Evolutionary conservation across 2,888 invertebrate species (phyloP), one percentile per base, ranked within the genome.

Genomic region (Peribatodes rhomboidaria): DNA sequence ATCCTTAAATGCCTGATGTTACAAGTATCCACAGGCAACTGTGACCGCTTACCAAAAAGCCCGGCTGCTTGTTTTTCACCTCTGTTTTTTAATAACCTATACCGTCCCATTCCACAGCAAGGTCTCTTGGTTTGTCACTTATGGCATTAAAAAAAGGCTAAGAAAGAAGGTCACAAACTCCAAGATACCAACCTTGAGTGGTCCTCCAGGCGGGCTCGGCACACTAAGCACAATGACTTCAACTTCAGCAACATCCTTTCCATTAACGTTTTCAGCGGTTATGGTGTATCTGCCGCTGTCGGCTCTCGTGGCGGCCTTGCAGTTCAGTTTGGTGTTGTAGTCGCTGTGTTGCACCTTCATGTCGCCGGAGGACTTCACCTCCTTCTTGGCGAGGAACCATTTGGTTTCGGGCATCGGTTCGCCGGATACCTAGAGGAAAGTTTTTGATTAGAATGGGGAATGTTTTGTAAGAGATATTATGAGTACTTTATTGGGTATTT

Each of bases 321-420:
- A 96, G 80, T 94, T 95, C 37, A 98, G 78, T 86, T 97, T 97
- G 0, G 98, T 98, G 81, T 97, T 97, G 85, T 98, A 98, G 68
- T 98, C 98, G 0, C 95, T 94, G 78, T 97, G 96, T 56, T 96
- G 96, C 0, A 98, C 96, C 82, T 98, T 98, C 56, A 96, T 91
- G 69, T 96, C 95, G 10, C 97, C 97, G 9, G 94, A 94, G 0
- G 96, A 94, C 76, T 95, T 95, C 0, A 98, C 94, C 80, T 98
- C 98, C 75, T 95, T 96, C 78, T 96, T 96, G 70, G 96, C 97
- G 58, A 98, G 94, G 77, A 96, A 94, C 99, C 99, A 99, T 85
- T 96, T 97, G 0, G 98, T 98, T 68, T 95, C 96, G 0, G 99
- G 99, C 84, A 97, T 97, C 8, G 99, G 99, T 88, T 99, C 99